Evolutionary conservation across 1,140 invertebrate genomes (phyloP).

Genomic region (Littorina saxatilis): DNA sequence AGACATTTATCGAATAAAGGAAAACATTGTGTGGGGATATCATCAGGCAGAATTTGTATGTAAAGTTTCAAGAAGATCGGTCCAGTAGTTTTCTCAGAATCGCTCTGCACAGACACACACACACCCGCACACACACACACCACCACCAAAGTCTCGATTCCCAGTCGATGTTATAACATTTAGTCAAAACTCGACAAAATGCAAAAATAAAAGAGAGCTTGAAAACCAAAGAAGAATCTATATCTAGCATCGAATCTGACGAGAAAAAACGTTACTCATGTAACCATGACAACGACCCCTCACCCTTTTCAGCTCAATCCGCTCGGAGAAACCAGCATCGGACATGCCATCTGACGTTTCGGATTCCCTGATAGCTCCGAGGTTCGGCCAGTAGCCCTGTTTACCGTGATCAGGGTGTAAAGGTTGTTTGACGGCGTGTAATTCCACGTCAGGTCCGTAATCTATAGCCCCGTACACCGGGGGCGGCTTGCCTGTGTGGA

Average conservation of each 20-base stretch:
- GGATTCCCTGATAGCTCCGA: conserved; percentile 48
- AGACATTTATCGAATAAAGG: too few species aligned
- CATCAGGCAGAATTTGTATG: too few species aligned
- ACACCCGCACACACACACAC: neutral
- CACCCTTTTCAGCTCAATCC: conserved; percentile 61
- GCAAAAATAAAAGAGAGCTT: too few species aligned
- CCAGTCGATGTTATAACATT: too few species aligned
- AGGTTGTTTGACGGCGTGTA: conserved; percentile 25
- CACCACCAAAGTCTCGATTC: conserved; percentile 34
- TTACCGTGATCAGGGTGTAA: conserved; percentile 13
- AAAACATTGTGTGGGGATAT: too few species aligned
- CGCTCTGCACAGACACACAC: conserved; percentile 2
- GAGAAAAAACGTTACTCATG: too few species aligned
- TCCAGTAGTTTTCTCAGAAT: too few species aligned
- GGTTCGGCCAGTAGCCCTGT: conserved; percentile 32
- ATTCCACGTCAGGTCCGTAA: conserved; percentile 17
- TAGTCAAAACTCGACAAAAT: too few species aligned
- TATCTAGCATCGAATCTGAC: too few species aligned
- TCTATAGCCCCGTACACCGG: conserved; percentile 33
- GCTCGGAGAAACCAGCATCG: conserved; percentile 53
- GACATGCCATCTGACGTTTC: conserved; percentile 58
- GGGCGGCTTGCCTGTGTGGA: neutral
- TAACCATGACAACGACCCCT: neutral
- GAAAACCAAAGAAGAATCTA: too few species aligned
- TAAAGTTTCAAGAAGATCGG: too few species aligned